Evolutionary conservation across 1,140 invertebrate genomes (phyloP).

Genomic region (Grapholita molesta): DNA sequence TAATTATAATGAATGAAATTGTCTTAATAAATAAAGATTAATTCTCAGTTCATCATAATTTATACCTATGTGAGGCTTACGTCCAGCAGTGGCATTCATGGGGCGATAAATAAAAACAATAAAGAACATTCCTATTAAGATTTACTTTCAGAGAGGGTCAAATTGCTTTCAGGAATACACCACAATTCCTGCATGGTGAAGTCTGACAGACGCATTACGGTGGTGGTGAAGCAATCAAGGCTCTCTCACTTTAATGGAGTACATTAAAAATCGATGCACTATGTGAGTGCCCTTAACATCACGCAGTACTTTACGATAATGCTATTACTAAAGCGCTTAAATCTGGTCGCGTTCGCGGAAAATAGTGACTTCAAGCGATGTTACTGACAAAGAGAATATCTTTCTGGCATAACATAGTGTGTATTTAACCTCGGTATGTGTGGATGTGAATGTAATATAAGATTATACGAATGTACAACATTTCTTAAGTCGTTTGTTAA

Average conservation of each 20-base stretch:
- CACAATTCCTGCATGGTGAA: slow-evolving; percentile 22
- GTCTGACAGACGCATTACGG: slow-evolving; percentile 40
- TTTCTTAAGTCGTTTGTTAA: too few relatives aligned
- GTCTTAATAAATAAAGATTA: too few relatives aligned
- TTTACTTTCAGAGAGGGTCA: slow-evolving; percentile 32
- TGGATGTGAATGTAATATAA: too few relatives aligned
- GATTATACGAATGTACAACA: too few relatives aligned
- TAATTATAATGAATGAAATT: too few relatives aligned
- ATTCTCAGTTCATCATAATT: too few relatives aligned
- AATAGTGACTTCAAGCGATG: background rate
- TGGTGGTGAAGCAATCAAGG: slow-evolving; percentile 38
- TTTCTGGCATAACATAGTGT: background rate
- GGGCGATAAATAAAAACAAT: too few relatives aligned
- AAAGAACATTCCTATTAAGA: too few relatives aligned
- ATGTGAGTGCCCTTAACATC: slow-evolving; percentile 17
- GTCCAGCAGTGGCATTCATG: too few relatives aligned
- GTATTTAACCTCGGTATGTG: background rate
- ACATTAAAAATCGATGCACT: slow-evolving; percentile 41
- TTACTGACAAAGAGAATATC: background rate
- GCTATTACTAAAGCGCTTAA: slow-evolving; percentile 12
- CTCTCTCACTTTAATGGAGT: slow-evolving; percentile 35
- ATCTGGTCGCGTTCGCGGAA: background rate
- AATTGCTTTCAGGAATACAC: slow-evolving; percentile 38
- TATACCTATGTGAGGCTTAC: too few relatives aligned
- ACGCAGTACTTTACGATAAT: slow-evolving; percentile 7